phyloP scores from a whole-genome alignment of 2,888 invertebrate species.

The Diadegma fenestrale region DNA sequence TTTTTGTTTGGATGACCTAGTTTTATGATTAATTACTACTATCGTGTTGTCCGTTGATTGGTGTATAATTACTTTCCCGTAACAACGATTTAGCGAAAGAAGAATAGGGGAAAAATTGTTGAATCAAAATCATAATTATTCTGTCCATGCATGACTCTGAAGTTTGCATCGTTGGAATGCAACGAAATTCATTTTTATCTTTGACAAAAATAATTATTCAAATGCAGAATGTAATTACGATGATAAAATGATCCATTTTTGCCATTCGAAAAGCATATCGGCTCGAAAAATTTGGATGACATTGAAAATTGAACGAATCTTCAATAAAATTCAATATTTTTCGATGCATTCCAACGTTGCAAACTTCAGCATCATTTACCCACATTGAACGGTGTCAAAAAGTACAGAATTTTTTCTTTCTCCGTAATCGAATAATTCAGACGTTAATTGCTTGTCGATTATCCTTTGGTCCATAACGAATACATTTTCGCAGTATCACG shows the following conservation, averaged over 20 bases:
- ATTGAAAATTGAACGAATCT: too few relatives aligned
- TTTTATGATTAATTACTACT: conserved; percentile 10
- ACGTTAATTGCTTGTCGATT: background rate
- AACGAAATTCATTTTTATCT: too few relatives aligned
- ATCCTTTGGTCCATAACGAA: background rate
- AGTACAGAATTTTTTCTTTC: background rate
- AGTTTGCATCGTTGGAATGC: too few relatives aligned
- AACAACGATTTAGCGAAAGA: background rate
- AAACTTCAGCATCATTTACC: too few relatives aligned
- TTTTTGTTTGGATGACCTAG: conserved; percentile 7
- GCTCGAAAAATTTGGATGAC: too few relatives aligned
- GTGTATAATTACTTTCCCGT: background rate
- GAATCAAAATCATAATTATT: conserved; percentile 35
- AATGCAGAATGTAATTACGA: too few relatives aligned
- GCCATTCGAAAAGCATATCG: too few relatives aligned
- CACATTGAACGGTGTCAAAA: background rate
- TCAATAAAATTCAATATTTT: too few relatives aligned
- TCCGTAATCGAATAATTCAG: background rate
- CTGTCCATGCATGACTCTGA: background rate
- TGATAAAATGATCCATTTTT: too few relatives aligned
- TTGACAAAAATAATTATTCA: too few relatives aligned
- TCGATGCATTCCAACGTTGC: too few relatives aligned
- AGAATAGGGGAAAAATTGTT: conserved; percentile 1
- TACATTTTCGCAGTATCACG: background rate
- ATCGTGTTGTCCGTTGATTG: background rate